Evolutionary conservation across 2,113 vertebrate species (phyloP), one percentile per base, ranked within the genome.

Genomic region (Prunella himalayana): DNA sequence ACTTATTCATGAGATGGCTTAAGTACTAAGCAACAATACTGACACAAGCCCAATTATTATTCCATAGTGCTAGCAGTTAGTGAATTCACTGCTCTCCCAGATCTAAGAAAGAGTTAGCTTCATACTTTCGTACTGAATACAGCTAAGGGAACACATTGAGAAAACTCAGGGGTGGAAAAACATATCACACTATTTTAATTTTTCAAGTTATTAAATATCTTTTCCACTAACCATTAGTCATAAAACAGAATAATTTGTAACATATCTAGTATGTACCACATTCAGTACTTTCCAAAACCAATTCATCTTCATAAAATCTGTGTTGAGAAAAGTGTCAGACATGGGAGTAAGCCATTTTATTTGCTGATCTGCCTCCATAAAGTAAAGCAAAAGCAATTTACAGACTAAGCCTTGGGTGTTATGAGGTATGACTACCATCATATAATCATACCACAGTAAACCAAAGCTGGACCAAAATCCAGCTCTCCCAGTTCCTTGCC

Each of bases 401-500:
- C 54, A 41, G 35, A 45, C 15, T n/a, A 23, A 80, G 23, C 18
- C 37, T 64, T 50, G 13, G 37, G 18, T 57, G 9, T 72, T 77
- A 45, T 2, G 10, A 82, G 53, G 37, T 82, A 51, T 11, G 15
- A 57, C 11, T 76, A 61, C 23, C 4, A 3, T 30, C 53, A 45
- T 9, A 25, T 10, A 85, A 63, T 53, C 53, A 90, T 12, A 69
- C n/a, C 54, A 49, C 78, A 57, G 41, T 13, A 51, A 95, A 57
- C 31, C 33, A 82, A 88, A 37, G 37, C 37, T 37, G 37, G 49
- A 82, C 53, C 27, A 86, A 80, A 81, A 95, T 95, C 92, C 76
- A 90, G 92, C 86, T 94, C 79, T 94, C 72, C 92, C 56, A 4
- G 82, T 90, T 95, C 64, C 42, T 72, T 81, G 59, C 9, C 47